These are phyloP conservation scores for Adelognathus sp. DNA, from an alignment of 2,888 invertebrate genomes.

Conservation along the genomic window DNA sequence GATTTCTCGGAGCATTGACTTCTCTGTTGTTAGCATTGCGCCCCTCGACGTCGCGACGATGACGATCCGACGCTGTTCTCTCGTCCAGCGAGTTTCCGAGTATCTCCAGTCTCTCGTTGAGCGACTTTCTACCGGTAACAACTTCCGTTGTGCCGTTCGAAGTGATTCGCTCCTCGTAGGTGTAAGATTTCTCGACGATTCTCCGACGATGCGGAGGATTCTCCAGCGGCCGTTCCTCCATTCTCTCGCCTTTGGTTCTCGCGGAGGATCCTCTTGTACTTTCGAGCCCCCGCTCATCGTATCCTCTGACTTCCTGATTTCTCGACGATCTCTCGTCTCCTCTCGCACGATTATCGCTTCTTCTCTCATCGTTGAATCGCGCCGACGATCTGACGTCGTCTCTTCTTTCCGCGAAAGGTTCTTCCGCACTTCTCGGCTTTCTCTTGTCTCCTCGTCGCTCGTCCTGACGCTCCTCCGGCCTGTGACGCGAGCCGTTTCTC, in stretches of 20 bases:
- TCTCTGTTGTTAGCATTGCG: slow-evolving; percentile 29
- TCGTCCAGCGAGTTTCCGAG: slow-evolving; percentile 58
- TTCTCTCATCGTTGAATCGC: slow-evolving; percentile 64
- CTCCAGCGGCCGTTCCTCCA: slow-evolving; percentile 61
- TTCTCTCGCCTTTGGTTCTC: slow-evolving; percentile 52
- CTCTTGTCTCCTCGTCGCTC: slow-evolving; percentile 44
- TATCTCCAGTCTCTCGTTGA: slow-evolving; percentile 63
- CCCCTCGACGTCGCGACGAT: slow-evolving; percentile 58
- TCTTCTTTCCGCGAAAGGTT: slow-evolving; percentile 58
- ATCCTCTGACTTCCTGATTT: slow-evolving; percentile 55
- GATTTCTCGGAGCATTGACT: slow-evolving; percentile 33
- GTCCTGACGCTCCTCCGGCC: slow-evolving; percentile 33
- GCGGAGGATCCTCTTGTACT: slow-evolving; percentile 41
- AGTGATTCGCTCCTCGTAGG: slow-evolving; percentile 60
- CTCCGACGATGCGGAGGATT: slow-evolving; percentile 56
- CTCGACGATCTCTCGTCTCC: slow-evolving; percentile 63
- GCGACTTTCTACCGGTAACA: slow-evolving; percentile 59
- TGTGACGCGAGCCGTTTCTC: slow-evolving; percentile 22
- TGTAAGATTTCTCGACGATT: slow-evolving; percentile 60
- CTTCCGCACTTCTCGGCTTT: slow-evolving; percentile 64
- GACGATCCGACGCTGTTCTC: slow-evolving; percentile 53
- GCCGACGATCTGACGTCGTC: slow-evolving; percentile 58
- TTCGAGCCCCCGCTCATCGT: slow-evolving; percentile 60
- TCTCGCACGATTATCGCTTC: slow-evolving; percentile 53
- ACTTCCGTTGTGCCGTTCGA: slow-evolving; percentile 53